A percentile compares a stretch with the other conserved stretches of the same genome.
Conservation (phyloP, 92 coral and sea anemone genomes). For the Epizoanthus ramosus region DNA sequence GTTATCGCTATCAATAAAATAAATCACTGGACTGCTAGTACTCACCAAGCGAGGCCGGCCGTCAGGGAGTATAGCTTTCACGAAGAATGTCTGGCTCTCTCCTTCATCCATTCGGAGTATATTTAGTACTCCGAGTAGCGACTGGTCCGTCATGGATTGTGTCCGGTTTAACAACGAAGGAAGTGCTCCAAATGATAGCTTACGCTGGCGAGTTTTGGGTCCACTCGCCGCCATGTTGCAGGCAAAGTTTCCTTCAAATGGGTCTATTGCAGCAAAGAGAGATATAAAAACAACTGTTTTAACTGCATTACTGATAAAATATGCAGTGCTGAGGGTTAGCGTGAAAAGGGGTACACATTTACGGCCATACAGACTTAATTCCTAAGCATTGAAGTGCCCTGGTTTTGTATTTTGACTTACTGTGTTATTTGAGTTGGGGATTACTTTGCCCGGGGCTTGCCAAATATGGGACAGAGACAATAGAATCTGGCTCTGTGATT, state of each 20-base stretch:
- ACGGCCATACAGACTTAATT: slow-evolving; percentile 34
- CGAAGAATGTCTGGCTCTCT: slow-evolving; percentile 82
- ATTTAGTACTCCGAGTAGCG: slow-evolving; percentile 91
- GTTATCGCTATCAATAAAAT: slow-evolving; percentile 4
- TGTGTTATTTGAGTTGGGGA: slow-evolving; percentile 30
- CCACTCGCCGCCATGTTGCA: slow-evolving; percentile 85
- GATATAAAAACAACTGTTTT: slow-evolving; percentile 7
- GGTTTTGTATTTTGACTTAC: slow-evolving; percentile 31
- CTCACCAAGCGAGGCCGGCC: slow-evolving; percentile 94
- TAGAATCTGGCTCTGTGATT: slow-evolving; percentile 3
- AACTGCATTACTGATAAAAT: slow-evolving; percentile 18
- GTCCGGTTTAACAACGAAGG: slow-evolving; percentile 75
- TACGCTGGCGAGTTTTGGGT: slow-evolving; percentile 70
- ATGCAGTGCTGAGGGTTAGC: slow-evolving; percentile 11
- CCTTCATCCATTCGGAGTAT: slow-evolving; percentile 95
- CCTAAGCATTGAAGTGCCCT: slow-evolving; percentile 26
- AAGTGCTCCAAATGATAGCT: slow-evolving; percentile 72
- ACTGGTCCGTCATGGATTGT: slow-evolving; percentile 91
- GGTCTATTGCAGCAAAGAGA: background rate
- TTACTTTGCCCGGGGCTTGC: slow-evolving; percentile 41
- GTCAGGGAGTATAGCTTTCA: slow-evolving; percentile 92
- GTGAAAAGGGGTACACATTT: slow-evolving; percentile 8
- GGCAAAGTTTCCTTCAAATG: slow-evolving; percentile 37
- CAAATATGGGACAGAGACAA: slow-evolving; percentile 31
- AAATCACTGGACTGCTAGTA: slow-evolving; percentile 7